Conservation (phyloP, 1,140 invertebrate species). For the Leptopilina boulardi region DNA sequence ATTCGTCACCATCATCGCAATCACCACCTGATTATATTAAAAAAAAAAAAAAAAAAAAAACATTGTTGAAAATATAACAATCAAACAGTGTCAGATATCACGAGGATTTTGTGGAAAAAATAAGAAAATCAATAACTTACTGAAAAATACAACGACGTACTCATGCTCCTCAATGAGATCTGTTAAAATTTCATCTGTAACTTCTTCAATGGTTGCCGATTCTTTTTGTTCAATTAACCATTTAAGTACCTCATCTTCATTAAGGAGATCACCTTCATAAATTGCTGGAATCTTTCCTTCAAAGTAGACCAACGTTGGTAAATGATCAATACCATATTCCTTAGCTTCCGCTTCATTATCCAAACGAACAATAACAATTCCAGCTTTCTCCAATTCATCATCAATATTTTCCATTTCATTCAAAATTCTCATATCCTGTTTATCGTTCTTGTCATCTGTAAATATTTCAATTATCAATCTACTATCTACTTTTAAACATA, state of each 20-base stretch:
- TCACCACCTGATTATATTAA: constrained; percentile 80
- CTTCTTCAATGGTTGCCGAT: constrained; percentile 95
- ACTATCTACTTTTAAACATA: constrained; percentile 36
- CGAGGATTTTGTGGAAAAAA: no score
- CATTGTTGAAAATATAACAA: no score
- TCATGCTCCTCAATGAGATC: constrained; percentile 93
- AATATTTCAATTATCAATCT: constrained; percentile 37
- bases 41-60: background rate
- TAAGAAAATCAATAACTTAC: constrained; percentile 78
- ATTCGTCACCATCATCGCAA: constrained; percentile 91
- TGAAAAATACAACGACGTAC: constrained; percentile 96
- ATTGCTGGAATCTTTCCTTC: constrained; percentile 94
- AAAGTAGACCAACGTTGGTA: constrained; percentile 92
- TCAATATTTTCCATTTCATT: constrained; percentile 95
- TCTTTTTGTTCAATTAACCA: constrained; percentile 95
- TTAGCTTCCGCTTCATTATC: constrained; percentile 92
- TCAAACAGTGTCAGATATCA: no score
- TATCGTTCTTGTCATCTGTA: constrained; percentile 92
- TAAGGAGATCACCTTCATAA: constrained; percentile 93
- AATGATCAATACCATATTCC: constrained; percentile 92
- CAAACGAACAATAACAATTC: constrained; percentile 92
- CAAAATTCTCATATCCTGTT: constrained; percentile 90
- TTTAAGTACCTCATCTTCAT: constrained; percentile 93
- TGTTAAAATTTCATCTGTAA: constrained; percentile 92
- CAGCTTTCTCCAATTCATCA: constrained; percentile 92